Evolutionary conservation across 1,140 invertebrate genomes (phyloP), one percentile per base, ranked within the genome.

Genomic region (Thrips palmi): DNA sequence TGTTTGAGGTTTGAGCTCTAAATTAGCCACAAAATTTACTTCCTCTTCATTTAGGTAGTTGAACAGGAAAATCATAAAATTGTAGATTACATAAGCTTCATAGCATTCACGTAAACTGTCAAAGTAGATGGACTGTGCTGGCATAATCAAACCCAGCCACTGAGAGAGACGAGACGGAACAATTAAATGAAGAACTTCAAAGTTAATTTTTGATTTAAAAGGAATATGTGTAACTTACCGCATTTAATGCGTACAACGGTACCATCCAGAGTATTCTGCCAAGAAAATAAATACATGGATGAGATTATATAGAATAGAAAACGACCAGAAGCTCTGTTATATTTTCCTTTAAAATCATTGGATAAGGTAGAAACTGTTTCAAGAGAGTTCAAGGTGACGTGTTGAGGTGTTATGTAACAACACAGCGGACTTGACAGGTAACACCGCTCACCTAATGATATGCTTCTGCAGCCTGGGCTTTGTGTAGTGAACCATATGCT

Each of bases 181-280:
- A 25, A 20, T 43, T 35, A 15, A 15, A 15, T 36, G n/a, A 15
- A 17, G 11, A 15, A 4, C 37, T 3, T 14, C 3, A 14, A 37
- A 11, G 12, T 1, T 3, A 14, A 6, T 38, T 6, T 6, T 40
- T 30, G 10, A 8, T 8, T 14, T 3, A 2, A 8, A 33, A 24
- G n/a, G 42, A 7, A 27, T 1, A 36, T 7, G 27, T 17, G 8
- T 35, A 45, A 45, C 77, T 77, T 69, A 86, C 80, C 44, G 88
- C 85, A 74, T 93, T 92, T 8, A 88, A 55, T 23, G 87, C 83
- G 70, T 96, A 96, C 49, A 94, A 91, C 45, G 89, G 89, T 33
- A 96, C 88, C 89, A 96, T 96, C 88, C 88, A 94, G 47, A 96
- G 55, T 60, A 96, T 88, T 54, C 91, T 86, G 57, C 47, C 71